Base-by-base conservation (phyloP, 2,113 vertebrate species). In the Menidia beryllina region DNA sequence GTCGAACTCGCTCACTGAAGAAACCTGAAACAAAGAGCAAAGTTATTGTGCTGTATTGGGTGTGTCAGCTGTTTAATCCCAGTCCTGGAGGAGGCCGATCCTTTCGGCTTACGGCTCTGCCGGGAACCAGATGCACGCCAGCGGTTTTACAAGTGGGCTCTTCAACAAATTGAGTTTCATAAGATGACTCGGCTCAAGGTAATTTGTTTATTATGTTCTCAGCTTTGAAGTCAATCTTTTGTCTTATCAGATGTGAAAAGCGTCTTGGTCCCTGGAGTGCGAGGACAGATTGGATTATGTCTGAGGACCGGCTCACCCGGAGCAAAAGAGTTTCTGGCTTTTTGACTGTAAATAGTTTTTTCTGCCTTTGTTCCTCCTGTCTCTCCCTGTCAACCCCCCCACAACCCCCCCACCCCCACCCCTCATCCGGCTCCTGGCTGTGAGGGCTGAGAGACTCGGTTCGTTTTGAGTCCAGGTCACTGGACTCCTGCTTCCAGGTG, bases 81-180 rank as follows among this genome's bases (percentile, higher is more conserved):
- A 3, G 51, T 75, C 72, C 73, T 69, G 36, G 55, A 77, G 73
- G 56, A 65, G 1, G 27, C 75, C 14, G 79, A 80, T 61, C 79
- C 77, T 62, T 85, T 72, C 11, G 76, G 79, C 79, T 83, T 76
- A 61, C 60, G 64, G 56, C 60, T 68, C 85, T 58, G 59, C 63
- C 54, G 87, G 79, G 87, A 81, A 66, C 70, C 49, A 45, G 62
- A 73, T 39, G 62, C 79, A 63, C 5, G 69, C 26, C 81, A 53
- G 65, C 57, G 38, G 58, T 81, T 82, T 72, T 72, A 61, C 78
- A 79, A 84, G 73, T 73, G 79, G 30, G 64, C 69, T 89, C 85
- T 89, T 88, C 86, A 86, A 72, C 83, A 86, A 88, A 90, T 88
- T 87, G 86, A 86, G 82, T 89, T 91, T 91, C 70, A 69, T 57